A percentile compares a stretch with the other conserved stretches of the same genome.
phyloP scores from a whole-genome alignment of 2,797 vertebrate species.

The Alauda arvensis region DNA sequence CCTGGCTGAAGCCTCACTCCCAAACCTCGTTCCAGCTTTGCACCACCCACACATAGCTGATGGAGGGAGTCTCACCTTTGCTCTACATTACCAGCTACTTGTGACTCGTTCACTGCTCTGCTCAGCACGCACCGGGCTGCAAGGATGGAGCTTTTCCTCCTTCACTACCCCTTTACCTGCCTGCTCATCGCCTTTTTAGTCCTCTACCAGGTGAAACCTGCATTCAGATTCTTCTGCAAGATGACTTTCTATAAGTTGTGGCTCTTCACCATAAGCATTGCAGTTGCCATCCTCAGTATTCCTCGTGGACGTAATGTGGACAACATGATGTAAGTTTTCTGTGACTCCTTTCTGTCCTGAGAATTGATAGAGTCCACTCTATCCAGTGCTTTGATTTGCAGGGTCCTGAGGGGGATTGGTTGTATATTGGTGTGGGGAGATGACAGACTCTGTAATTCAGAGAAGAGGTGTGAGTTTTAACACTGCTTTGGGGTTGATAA shows the following conservation, averaged over 20 bases:
- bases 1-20: neutral
- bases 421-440: neutral
- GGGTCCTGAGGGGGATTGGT: neutral
- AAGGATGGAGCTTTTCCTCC: slow-evolving; percentile 13
- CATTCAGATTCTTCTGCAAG: slow-evolving; percentile 42
- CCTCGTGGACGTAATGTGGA: neutral
- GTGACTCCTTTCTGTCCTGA: neutral
- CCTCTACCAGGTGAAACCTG: slow-evolving; percentile 24
- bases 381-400: neutral
- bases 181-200: neutral
- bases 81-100: neutral
- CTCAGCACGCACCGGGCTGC: neutral
- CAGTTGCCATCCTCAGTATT: neutral
- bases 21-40: neutral
- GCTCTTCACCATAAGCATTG: neutral
- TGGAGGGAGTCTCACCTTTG: neutral
- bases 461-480: neutral
- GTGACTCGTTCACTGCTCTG: neutral
- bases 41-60: neutral
- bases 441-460: neutral
- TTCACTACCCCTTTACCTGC: slow-evolving; percentile 11
- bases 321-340: slow-evolving; percentile 1
- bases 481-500: neutral
- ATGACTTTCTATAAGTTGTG: slow-evolving; percentile 23
- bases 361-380: neutral